Evolutionary conservation across 2,888 invertebrate genomes (phyloP), one percentile per base, ranked within the genome.

Genomic region (Acronicta psi): DNA sequence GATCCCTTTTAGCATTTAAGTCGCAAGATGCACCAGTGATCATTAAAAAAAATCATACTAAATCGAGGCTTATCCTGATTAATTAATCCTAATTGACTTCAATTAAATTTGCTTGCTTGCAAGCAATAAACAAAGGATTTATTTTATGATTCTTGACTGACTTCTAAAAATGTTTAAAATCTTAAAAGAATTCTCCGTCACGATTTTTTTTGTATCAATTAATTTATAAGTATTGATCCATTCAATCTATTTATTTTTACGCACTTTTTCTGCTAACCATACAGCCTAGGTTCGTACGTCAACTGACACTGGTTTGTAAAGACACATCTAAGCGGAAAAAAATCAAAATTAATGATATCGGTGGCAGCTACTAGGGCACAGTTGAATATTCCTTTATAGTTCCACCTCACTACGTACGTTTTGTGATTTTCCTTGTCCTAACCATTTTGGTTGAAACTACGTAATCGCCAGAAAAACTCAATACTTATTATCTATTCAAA

Each of bases 301-400:
- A 90, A 91, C 90, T 87, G 86, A 87, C 91, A 85, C 89, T 91
- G 91, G 89, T 92, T 90, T 92, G 90, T 92, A 93, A 93, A 93
- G 93, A 91, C 90, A 92, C 89, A 89, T 91, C 91, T 92, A 87
- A 90, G 88, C 87, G 88, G 88, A 88, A 92, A 93, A 93, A 93
- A 93, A 92, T 91, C 90, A 89, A 91, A 94, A 94, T 93, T 94
- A 94, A 94, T 94, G 93, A 92, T 91, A 91, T 89, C 87, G 83
- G 86, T 90, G 92, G 91, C 92, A 90, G 89, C 83, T 83, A 88
- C 89, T 84, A 88, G 88, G 90, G 90, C 91, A 91, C 86, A 89
- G 85, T 83, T 85, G 87, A 86, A 86, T 86, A 82, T 81, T 82
- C 83, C 86, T 88, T 83, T 83, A 85, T 79, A 82, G 75, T 78